A percentile compares a stretch with the other conserved stretches of the same genome.
Conservation (phyloP, 1,140 invertebrate genomes). For the Papilio machaon region DNA sequence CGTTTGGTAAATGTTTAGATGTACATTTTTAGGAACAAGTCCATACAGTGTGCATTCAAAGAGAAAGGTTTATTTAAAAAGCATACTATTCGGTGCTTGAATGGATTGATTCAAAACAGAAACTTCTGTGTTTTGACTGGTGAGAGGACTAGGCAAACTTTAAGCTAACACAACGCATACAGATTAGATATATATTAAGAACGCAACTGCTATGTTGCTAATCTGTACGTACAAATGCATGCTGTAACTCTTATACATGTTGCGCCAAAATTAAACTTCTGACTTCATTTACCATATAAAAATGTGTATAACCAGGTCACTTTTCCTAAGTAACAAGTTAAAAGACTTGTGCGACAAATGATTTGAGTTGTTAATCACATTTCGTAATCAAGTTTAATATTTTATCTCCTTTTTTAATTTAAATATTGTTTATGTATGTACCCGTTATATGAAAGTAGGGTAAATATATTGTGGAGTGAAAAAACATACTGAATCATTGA, state of each 20-base stretch:
- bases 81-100: no score
- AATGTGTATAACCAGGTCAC: neutral
- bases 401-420: neutral
- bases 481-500: neutral
- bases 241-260: no score
- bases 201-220: no score
- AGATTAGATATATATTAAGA: no score
- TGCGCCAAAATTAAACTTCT: neutral
- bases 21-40: neutral
- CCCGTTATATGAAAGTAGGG: neutral
- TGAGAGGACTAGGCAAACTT: no score
- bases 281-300: neutral
- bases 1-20: neutral
- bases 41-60: neutral
- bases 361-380: conserved; percentile 7
- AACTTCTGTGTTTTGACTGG: no score
- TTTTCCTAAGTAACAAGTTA: conserved; percentile 1
- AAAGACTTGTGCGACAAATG: conserved; percentile 12
- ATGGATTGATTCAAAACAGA: no score
- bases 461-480: neutral
- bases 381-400: neutral
- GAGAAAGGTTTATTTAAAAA: no score
- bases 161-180: no score
- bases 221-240: no score
- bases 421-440: neutral